Evolutionary conservation across 2,113 vertebrate genomes (phyloP).

Genomic region (Platysternon megacephalum): DNA sequence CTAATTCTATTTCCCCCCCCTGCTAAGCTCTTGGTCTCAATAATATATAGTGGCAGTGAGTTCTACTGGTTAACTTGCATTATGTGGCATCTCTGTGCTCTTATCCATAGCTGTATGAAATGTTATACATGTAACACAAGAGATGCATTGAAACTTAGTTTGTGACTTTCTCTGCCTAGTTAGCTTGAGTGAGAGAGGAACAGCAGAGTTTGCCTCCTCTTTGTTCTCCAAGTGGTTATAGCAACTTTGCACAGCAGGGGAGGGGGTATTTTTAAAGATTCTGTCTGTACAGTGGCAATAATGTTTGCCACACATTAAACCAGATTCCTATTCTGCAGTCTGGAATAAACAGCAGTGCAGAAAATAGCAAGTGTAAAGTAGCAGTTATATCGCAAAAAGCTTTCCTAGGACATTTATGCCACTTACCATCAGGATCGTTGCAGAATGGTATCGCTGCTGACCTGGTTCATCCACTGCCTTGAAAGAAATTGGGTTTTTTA

Average conservation of each 20-base stretch:
- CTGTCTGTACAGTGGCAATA: constrained; percentile 1
- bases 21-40: neutral
- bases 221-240: neutral
- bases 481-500: neutral
- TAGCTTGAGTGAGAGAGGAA: constrained; percentile 31
- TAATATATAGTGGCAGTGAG: neutral
- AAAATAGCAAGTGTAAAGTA: neutral
- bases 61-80: neutral
- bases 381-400: neutral
- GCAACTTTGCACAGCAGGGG: neutral
- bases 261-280: neutral
- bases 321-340: neutral
- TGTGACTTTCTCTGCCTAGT: constrained; percentile 38
- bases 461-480: neutral
- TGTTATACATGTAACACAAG: constrained; percentile 53
- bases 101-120: neutral
- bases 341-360: neutral
- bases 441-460: neutral
- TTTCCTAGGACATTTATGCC: fast-evolving
- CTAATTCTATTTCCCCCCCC: neutral
- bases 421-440: neutral
- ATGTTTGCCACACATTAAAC: constrained; percentile 11
- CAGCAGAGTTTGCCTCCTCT: neutral
- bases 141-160: constrained; percentile 37
- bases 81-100: neutral